Evolutionary conservation across 2,888 invertebrate species (phyloP).

Genomic region (Tridacna gigas): DNA sequence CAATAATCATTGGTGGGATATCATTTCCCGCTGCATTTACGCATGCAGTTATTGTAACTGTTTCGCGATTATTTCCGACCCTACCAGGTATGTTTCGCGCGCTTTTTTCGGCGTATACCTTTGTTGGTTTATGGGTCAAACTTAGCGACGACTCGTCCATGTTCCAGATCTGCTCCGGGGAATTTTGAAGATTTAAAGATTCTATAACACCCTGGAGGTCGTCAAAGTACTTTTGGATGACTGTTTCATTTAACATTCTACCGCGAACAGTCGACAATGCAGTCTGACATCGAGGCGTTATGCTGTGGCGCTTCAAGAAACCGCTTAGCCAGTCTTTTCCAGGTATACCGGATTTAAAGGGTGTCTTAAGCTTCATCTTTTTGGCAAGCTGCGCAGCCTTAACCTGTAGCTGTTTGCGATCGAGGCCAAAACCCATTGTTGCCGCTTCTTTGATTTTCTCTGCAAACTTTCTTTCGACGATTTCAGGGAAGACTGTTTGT

Average conservation of each 20-base stretch:
- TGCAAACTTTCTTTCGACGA: constrained; percentile 21
- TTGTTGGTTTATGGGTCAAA: no score
- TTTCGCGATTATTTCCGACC: constrained; percentile 26
- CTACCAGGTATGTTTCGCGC: no score
- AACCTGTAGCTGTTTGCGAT: constrained; percentile 1
- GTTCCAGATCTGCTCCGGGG: constrained; percentile 22
- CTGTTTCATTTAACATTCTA: no score
- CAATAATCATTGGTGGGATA: constrained; percentile 47
- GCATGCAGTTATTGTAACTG: constrained; percentile 42
- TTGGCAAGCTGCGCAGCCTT: constrained; percentile 6
- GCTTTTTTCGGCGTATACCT: no score
- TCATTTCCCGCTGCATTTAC: constrained; percentile 41
- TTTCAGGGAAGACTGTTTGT: neutral
- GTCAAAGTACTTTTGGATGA: no score
- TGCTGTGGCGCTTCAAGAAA: no score
- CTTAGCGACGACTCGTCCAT: constrained; percentile 42
- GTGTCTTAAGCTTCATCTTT: neutral
- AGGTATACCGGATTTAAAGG: constrained; percentile 18
- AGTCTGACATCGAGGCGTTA: no score
- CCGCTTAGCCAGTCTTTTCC: constrained; percentile 19
- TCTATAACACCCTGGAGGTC: neutral
- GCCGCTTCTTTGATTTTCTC: constrained; percentile 11
- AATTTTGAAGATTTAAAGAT: neutral
- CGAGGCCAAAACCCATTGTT: constrained; percentile 20
- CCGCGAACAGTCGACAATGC: constrained; percentile 11